Evolutionary conservation across 30 jellyfish, hydroid and myxozoan genomes (phyloP), one percentile per base, ranked within the genome.

Genomic region (Hydractinia echinata): DNA sequence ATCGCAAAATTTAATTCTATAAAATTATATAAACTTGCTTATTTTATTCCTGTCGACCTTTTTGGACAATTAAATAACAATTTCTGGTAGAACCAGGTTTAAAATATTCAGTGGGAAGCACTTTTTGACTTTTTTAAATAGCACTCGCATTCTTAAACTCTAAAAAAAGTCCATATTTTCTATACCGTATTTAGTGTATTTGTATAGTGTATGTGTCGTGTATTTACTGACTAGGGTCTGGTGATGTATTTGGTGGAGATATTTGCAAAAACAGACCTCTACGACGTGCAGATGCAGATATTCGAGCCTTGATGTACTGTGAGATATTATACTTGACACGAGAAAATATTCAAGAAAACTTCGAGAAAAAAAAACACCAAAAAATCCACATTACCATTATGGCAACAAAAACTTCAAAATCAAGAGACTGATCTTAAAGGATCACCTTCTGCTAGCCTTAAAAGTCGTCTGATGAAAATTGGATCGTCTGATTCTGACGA

Each of bases 201-300:
- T 30, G 44, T 30, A 30, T 30, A 30, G 44, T 30, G 44, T 30
- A 30, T 30, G 44, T 30, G 44, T 30, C 44, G 44, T 30, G 44
- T 48, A 52, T 74, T 16, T 60, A 11, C 69, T 11, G 15, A 16
- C 19, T 51, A 91, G 97, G 97, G 3, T 81, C 97, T 19, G 97
- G 97, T 49, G 97, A 91, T 82, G 16, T 85, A 19, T 91, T 91
- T 39, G 97, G 97, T 56, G 97, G 86, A 56, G 96, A 91, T 61
- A 91, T 91, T 4, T 91, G 89, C 11, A 85, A 88, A 53, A 19
- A 39, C 16, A 44, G 54, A 11, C 90, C 92, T 21, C 73, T 85
- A 4, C 81, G 87, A 15, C 77, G 96, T 9, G 86, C 97, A 55
- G 86, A 91, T 83, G 97, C 96, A 44, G 97, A 91, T 66, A 95